These are phyloP conservation scores for cattle (Bos taurus) DNA, from an alignment of 2,113 vertebrate genomes.

Conservation along the genomic window DNA sequence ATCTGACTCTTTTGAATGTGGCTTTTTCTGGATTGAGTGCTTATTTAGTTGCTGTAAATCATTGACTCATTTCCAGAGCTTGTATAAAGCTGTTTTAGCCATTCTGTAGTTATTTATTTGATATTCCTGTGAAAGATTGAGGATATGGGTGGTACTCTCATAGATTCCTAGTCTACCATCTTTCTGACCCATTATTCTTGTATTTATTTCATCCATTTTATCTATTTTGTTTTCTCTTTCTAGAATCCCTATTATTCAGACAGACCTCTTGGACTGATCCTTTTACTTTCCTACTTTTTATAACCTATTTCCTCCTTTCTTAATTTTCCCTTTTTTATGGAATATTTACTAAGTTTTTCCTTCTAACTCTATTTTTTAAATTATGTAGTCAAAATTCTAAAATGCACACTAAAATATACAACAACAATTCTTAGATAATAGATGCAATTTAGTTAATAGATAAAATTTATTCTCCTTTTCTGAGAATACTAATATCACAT, in stretches of 20 bases:
- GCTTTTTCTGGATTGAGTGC: not conserved
- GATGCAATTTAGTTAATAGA: not conserved
- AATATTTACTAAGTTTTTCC: not conserved
- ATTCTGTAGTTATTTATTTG: not conserved
- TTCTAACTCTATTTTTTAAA: not conserved
- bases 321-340: not conserved
- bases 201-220: not conserved
- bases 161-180: not conserved
- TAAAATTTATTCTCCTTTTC: not conserved
- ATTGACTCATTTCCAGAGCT: not conserved
- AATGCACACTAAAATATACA: not conserved
- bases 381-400: not conserved
- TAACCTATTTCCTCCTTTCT: not conserved
- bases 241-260: not conserved
- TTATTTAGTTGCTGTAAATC: not conserved
- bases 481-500: not conserved
- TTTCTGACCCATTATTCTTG: not conserved
- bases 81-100: not conserved
- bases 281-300: not conserved
- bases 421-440: not conserved
- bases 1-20: not conserved
- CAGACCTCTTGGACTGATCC: not conserved
- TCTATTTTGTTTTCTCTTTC: not conserved
- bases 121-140: not conserved
- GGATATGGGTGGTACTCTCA: not conserved